A percentile compares a stretch with the other conserved stretches of the same genome.
Conservation (phyloP, 1,140 invertebrate species). For the Lasioglossum albipes region DNA sequence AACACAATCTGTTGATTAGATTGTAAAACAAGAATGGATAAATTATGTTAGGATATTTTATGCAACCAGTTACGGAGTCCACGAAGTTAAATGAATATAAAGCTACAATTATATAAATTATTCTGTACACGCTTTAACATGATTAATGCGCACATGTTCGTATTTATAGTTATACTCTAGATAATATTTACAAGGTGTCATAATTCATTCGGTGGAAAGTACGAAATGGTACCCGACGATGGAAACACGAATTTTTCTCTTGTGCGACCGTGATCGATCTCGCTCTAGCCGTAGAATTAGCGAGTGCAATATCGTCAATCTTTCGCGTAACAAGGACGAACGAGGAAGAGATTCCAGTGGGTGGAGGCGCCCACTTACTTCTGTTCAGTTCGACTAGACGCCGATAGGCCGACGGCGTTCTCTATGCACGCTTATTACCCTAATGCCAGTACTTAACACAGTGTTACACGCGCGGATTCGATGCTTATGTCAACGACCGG, state of each 20-base stretch:
- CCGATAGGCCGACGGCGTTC: slow-evolving; percentile 66
- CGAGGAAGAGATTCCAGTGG: slow-evolving; percentile 53
- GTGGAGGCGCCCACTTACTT: slow-evolving; percentile 63
- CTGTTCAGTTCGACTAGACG: slow-evolving; percentile 31
- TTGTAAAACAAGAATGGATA: too few relatives aligned
- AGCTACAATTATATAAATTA: too few relatives aligned
- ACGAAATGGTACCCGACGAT: not conserved
- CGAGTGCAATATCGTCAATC: slow-evolving; percentile 15
- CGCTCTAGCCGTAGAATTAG: not conserved
- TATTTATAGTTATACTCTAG: too few relatives aligned
- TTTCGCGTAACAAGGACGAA: slow-evolving; percentile 29
- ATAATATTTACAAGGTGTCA: too few relatives aligned
- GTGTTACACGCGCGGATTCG: slow-evolving; percentile 75
- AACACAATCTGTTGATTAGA: too few relatives aligned
- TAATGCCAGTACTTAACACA: slow-evolving; percentile 80
- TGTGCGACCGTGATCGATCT: not conserved
- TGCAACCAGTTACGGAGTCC: too few relatives aligned
- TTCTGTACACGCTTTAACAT: too few relatives aligned
- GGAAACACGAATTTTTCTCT: not conserved
- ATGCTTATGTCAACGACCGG: slow-evolving; percentile 71
- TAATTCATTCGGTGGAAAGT: too few relatives aligned
- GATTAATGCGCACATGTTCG: too few relatives aligned
- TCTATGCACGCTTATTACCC: slow-evolving; percentile 79
- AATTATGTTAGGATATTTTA: too few relatives aligned
- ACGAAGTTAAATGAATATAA: too few relatives aligned